Evolutionary conservation across 2,113 vertebrate species (phyloP), one percentile per base, ranked within the genome.

Genomic region (Lates calcarifer): DNA sequence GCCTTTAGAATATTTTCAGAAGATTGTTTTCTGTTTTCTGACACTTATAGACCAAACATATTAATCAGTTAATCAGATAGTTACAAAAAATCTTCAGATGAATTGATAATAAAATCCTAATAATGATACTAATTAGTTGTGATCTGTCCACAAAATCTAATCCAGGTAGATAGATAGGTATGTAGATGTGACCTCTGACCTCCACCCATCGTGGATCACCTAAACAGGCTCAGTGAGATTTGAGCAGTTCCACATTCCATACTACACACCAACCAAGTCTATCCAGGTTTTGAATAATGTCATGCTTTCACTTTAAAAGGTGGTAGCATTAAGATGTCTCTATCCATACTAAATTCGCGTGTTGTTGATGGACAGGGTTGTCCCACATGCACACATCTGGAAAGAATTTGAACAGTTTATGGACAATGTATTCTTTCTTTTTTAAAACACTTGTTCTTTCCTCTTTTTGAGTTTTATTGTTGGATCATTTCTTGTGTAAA

Each of bases 171-270:
- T 3, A 63, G 13, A 12, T 3, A 63, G 14, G 10, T 10, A 24
- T 75, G 35, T 39, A 15, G 17, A 3, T 39, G 24, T 55, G 26
- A 55, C n/a, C 22, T 65, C 7, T 18, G 11, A 70, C 43, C 33
- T 55, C 15, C 6, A 72, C 41, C 73, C 51, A 15, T 31, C 13
- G 10, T 37, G 31, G 9, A 20, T 18, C 49, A 18, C 31, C 35
- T 63, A 9, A 79, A 84, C 74, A 82, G 70, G 71, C 71, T 76
- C 3, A 22, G n/a, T 64, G 17, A 82, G 71, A 28, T 37, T 39
- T 0, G 15, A 70, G 17, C 67, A 6, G 26, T n/a, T 37, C 78
- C 64, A 67, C 60, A 43, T 71, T 70, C 53, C 12, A 22, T 6
- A 11, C n/a, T 20, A 9, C 15, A 11, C 8, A 41, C 67, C 24